Percentiles rank a stretch among this genome's conserved stretches.
Conservation (phyloP, 1,140 invertebrate genomes). For the Diprion similis region DNA sequence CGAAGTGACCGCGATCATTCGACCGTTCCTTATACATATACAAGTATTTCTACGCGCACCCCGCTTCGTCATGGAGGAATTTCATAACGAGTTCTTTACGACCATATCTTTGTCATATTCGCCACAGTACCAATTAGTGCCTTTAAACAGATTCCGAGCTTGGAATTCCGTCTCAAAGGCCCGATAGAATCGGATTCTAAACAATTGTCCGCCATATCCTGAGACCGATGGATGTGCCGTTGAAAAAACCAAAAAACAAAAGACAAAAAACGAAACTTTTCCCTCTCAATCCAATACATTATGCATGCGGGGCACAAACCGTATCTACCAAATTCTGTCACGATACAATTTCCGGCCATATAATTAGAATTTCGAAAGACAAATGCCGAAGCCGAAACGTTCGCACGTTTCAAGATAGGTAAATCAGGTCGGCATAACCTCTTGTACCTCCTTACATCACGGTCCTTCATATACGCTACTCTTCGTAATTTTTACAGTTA, state of each 20-base stretch:
- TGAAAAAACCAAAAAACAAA: too few species aligned
- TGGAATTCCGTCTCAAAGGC: neutral
- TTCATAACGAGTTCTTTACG: constrained; percentile 7
- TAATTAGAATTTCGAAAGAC: neutral
- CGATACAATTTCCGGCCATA: neutral
- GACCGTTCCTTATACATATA: too few species aligned
- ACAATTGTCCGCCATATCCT: neutral
- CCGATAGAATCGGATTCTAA: neutral
- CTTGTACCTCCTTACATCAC: too few species aligned
- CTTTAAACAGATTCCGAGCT: neutral
- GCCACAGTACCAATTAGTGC: constrained; percentile 7
- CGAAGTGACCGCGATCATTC: too few species aligned
- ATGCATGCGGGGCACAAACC: neutral
- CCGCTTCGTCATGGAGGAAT: neutral
- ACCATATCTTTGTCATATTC: constrained; percentile 3
- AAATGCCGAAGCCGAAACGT: neutral
- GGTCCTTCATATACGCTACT: too few species aligned
- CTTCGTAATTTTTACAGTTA: too few species aligned
- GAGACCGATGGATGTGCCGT: too few species aligned
- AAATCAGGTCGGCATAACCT: too few species aligned
- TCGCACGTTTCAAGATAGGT: too few species aligned
- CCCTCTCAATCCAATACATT: neutral
- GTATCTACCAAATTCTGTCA: neutral
- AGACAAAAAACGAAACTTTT: too few species aligned
- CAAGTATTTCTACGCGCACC: neutral